These are phyloP conservation scores for Phyllostomus hastatus DNA, from an alignment of 2,113 vertebrate genomes.

Conservation along the genomic window DNA sequence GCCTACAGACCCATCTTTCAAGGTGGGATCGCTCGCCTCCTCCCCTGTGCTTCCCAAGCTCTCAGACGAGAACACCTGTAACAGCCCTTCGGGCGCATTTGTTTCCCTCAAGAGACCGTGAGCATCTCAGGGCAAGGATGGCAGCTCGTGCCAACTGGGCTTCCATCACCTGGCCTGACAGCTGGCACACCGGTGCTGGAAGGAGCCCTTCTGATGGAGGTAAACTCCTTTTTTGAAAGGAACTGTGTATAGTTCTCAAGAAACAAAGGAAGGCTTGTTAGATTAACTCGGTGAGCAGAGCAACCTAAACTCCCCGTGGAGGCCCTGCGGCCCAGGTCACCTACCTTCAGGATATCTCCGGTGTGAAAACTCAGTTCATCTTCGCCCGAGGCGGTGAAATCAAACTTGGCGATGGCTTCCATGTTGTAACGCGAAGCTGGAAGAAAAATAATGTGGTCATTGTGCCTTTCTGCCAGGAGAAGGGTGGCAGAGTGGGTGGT, in stretches of 20 bases:
- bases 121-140: not conserved
- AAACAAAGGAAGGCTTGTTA: not conserved
- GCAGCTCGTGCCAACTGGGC: not conserved
- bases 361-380: conserved; percentile 95
- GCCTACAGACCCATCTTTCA: not conserved
- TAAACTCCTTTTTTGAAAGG: not conserved
- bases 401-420: conserved; percentile 93
- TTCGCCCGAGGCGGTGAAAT: conserved; percentile 88
- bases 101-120: not conserved
- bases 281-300: not conserved
- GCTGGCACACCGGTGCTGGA: not conserved
- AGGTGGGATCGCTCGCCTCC: not conserved
- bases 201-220: not conserved
- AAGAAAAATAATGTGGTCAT: conserved; percentile 64
- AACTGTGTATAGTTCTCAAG: not conserved
- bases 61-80: not conserved
- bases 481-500: not conserved
- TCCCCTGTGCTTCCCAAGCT: not conserved
- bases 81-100: not conserved
- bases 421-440: conserved; percentile 78
- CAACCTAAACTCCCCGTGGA: not conserved
- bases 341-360: conserved; percentile 92
- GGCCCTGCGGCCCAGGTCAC: not conserved
- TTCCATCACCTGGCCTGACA: not conserved
- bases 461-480: not conserved